Percentiles rank a stretch among this genome's conserved stretches.
Conservation (phyloP, 2,797 vertebrate species). For the Labroides dimidiatus region DNA sequence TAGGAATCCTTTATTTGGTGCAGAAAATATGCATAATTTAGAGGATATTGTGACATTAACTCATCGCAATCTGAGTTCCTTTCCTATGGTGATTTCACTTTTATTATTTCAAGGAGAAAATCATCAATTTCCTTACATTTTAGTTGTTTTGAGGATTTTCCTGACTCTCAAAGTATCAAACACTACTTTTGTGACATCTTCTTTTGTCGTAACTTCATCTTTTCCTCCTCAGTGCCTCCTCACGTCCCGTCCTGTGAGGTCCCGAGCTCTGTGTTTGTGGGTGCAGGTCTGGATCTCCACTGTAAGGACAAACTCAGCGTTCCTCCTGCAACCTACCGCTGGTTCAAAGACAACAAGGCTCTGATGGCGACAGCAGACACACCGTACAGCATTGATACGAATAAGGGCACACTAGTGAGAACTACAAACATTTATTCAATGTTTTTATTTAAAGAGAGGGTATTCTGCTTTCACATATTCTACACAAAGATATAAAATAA, state of each 20-base stretch:
- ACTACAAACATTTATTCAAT: not conserved
- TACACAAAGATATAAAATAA: no score
- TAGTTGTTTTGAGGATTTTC: no score
- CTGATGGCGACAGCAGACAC: slow-evolving; percentile 79
- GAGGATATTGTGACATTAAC: no score
- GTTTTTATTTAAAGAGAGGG: no score
- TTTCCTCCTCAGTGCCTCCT: slow-evolving; percentile 85
- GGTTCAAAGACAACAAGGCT: slow-evolving; percentile 92
- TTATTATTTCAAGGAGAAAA: no score
- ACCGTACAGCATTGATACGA: slow-evolving; percentile 86
- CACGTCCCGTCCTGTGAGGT: slow-evolving; percentile 89
- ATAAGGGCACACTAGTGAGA: slow-evolving; percentile 91
- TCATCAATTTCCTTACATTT: no score
- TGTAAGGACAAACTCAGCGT: slow-evolving; percentile 92
- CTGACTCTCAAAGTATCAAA: no score
- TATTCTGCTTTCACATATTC: no score
- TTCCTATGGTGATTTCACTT: no score
- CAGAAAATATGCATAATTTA: no score
- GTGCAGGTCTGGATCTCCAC: slow-evolving; percentile 87
- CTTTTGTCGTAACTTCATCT: not conserved
- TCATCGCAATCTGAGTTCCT: no score
- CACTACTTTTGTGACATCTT: no score
- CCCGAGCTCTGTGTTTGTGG: slow-evolving; percentile 88
- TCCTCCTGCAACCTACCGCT: slow-evolving; percentile 90
- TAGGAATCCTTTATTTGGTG: not conserved